Conservation (phyloP, 2,113 vertebrate species). For the Capreolus pygargus region DNA sequence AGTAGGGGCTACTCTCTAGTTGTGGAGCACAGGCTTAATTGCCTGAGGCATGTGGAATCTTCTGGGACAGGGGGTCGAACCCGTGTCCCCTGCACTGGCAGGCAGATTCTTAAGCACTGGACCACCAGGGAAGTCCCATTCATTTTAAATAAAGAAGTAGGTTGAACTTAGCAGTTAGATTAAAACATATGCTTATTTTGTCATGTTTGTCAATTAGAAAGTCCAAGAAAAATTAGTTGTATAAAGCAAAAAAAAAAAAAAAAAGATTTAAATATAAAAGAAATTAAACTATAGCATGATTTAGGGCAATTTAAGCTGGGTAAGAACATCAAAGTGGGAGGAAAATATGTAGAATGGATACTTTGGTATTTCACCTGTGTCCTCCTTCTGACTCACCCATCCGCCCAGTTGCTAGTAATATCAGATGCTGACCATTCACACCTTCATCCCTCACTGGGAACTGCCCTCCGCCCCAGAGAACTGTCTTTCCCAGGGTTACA, state of each 20-base stretch:
- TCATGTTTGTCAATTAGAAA: slow-evolving; percentile 5
- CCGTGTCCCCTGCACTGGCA: not conserved
- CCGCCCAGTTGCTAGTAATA: not conserved
- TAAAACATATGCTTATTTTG: slow-evolving; percentile 38
- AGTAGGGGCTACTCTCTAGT: not conserved
- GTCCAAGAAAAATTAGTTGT: not conserved
- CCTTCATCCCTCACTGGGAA: not conserved
- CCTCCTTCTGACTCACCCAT: not conserved
- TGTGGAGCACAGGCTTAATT: not conserved
- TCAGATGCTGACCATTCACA: not conserved
- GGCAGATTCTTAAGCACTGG: not conserved
- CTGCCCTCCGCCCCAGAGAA: not conserved
- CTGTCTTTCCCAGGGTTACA: not conserved
- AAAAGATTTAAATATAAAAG: not conserved
- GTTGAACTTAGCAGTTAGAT: slow-evolving; percentile 28
- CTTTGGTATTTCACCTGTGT: not conserved
- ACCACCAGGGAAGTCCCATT: not conserved
- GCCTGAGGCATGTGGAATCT: not conserved
- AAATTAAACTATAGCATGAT: not conserved
- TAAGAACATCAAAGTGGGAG: not conserved
- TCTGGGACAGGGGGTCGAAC: not conserved
- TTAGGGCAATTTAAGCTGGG: not conserved
- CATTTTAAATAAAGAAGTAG: slow-evolving; percentile 17
- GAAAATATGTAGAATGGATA: not conserved
- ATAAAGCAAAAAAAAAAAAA: slow-evolving; percentile 4